A percentile compares a stretch with the other conserved stretches of the same genome.
These are phyloP conservation scores for Thunnus albacares DNA, from an alignment of 2,797 vertebrate genomes.

Conservation along the genomic window DNA sequence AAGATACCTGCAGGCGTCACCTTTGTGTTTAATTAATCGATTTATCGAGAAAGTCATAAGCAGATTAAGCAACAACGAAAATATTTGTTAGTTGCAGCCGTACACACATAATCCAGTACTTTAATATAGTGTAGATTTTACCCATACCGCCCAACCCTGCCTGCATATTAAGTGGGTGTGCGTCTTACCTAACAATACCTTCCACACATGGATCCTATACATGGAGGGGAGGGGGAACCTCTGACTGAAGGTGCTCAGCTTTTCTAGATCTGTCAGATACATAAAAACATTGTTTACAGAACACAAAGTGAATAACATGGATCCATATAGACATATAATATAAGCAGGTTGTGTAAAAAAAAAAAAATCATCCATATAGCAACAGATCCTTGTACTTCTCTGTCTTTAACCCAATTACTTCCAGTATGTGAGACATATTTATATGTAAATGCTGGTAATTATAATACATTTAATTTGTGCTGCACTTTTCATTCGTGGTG, in stretches of 20 bases:
- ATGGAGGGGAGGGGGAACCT: constrained; percentile 98
- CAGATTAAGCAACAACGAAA: no score
- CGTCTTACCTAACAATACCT: constrained; percentile 93
- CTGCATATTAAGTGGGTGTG: neutral
- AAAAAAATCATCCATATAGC: no score
- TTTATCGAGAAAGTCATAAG: no score
- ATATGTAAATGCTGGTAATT: neutral
- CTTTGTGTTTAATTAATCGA: no score
- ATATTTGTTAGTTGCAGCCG: no score
- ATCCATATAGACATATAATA: neutral
- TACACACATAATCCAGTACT: no score
- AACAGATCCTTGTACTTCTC: neutral
- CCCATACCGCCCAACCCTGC: no score
- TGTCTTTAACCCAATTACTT: neutral
- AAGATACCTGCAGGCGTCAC: no score
- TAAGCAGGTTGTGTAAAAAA: neutral
- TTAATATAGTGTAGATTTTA: neutral
- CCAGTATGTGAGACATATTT: neutral
- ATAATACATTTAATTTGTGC: no score
- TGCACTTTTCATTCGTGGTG: no score
- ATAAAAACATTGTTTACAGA: neutral
- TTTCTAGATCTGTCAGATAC: constrained; percentile 91
- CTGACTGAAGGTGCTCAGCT: constrained; percentile 97
- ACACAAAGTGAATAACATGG: neutral
- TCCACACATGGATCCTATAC: constrained; percentile 97